Evolutionary conservation across 2,797 vertebrate genomes (phyloP), one percentile per base, ranked within the genome.

Genomic region (Phyllotis vaccarum): DNA sequence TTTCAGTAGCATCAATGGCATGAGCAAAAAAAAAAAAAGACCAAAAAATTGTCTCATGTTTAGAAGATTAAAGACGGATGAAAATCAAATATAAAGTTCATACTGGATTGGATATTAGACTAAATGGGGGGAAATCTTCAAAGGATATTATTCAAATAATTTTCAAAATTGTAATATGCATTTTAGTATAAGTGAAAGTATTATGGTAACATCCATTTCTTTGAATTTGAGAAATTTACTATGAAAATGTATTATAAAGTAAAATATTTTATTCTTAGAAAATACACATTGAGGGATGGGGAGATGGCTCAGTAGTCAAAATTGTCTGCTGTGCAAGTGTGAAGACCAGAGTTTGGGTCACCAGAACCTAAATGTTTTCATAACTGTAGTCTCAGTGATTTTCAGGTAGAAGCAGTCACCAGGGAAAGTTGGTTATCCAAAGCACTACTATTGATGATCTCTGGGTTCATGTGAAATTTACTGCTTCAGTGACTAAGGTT

Each of bases 201-300:
- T 49, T 90, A 34, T 89, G 14, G 2, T 37, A 72, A 56, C 62
- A 76, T n/a, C 27, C 86, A 31, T 90, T 89, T 94, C 89, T 40
- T 94, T 95, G 46, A 93, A 94, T 58, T 93, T 87, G 46, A 75
- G 87, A 76, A 90, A 80, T 93, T 54, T 83, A 81, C 60, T 81
- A 13, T 66, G 31, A 8, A 14, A 76, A 76, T 76, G 49, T 17
- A 58, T 89, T 93, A 87, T 76, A 22, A 87, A 89, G 75, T 58
- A 85, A 95, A 93, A 90, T 72, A 85, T 40, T 16, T 27, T 87
- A 2, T 62, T 88, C 27, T 81, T 90, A 81, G 76, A 56, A 94
- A 90, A 88, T 43, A 72, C 8, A 79, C 5, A 72, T 27, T 3
- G 8, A 21, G 14, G 22, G 31, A 19, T 68, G 2, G 3, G 46